phyloP scores from a whole-genome alignment of 2,797 vertebrate species.

The Pagetopsis macropterus region DNA sequence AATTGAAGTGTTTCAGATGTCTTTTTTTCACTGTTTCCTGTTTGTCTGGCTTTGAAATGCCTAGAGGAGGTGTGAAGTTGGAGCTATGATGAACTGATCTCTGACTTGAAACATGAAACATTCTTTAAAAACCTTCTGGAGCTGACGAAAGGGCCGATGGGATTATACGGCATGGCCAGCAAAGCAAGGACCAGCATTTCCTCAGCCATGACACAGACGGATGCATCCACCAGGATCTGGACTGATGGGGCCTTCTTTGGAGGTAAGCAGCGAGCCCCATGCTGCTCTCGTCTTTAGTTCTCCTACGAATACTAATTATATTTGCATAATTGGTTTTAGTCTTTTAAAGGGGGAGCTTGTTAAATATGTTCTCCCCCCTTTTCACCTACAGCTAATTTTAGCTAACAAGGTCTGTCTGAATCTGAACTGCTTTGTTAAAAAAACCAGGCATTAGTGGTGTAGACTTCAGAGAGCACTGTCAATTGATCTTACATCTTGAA shows the following conservation, averaged over 20 bases:
- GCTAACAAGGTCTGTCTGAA: constrained; percentile 63
- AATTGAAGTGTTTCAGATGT: constrained; percentile 18
- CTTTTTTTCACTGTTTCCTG: constrained; percentile 1
- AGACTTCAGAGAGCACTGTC: constrained; percentile 60
- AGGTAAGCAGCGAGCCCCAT: constrained; percentile 36
- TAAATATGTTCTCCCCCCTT: constrained; percentile 52
- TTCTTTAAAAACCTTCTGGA: constrained; percentile 12
- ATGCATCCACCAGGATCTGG: constrained; percentile 12
- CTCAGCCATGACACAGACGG: constrained; percentile 3
- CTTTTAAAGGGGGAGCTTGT: constrained; percentile 67
- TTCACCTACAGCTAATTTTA: constrained; percentile 74
- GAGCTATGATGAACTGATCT: constrained; percentile 9
- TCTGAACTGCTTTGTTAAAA: constrained; percentile 68
- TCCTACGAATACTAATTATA: constrained; percentile 69
- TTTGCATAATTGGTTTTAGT: constrained; percentile 73
- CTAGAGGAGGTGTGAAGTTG: constrained; percentile 35
- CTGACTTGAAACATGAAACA: neutral
- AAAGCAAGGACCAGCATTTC: constrained; percentile 28
- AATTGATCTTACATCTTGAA: constrained; percentile 71
- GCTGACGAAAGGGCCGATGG: constrained; percentile 8
- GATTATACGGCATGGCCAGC: neutral
- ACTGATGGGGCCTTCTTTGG: constrained; percentile 44
- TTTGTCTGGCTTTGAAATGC: constrained; percentile 11
- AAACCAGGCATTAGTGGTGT: constrained; percentile 59
- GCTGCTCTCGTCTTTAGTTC: constrained; percentile 38